A percentile compares a stretch with the other conserved stretches of the same genome.
Evolutionary conservation across 2,888 invertebrate genomes (phyloP).

Genomic region (Thecophora atra): DNA sequence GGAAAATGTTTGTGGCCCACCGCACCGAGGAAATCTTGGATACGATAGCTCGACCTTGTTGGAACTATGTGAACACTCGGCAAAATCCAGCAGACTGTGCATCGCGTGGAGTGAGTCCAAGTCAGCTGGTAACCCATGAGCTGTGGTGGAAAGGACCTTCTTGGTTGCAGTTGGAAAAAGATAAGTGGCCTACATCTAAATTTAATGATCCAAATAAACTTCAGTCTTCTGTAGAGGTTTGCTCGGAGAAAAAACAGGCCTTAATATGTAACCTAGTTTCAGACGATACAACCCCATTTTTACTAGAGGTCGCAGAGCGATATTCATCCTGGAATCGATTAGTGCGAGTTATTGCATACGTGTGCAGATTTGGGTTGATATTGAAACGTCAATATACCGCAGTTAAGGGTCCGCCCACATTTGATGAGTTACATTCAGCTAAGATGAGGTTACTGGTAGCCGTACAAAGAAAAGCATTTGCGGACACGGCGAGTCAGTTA

Average conservation of each 20-base stretch:
- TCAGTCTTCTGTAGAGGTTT: neutral
- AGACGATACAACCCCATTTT: too few species aligned
- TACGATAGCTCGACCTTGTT: slow-evolving; percentile 23
- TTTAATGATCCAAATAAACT: neutral
- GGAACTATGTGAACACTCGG: slow-evolving; percentile 43
- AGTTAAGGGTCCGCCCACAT: too few species aligned
- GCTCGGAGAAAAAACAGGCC: neutral
- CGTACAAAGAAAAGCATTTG: too few species aligned
- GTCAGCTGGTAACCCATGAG: neutral
- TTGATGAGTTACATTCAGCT: slow-evolving; percentile 10
- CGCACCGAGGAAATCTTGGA: slow-evolving; percentile 43
- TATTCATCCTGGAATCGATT: too few species aligned
- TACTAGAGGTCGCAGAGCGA: too few species aligned
- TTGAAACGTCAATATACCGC: too few species aligned
- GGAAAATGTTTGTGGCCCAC: slow-evolving; percentile 48
- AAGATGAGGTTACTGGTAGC: neutral
- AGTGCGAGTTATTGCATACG: too few species aligned
- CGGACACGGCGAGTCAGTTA: too few species aligned
- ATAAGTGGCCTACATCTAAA: slow-evolving; percentile 9
- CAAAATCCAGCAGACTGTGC: slow-evolving; percentile 47
- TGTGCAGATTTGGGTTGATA: too few species aligned
- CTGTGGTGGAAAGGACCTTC: slow-evolving; percentile 19
- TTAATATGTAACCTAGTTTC: neutral
- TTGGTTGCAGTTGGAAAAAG: slow-evolving; percentile 1
- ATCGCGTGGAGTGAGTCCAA: slow-evolving; percentile 42